phyloP scores from a whole-genome alignment of 53 echinoderm and acorn worm genomes.

The Patiria pectinifera region DNA sequence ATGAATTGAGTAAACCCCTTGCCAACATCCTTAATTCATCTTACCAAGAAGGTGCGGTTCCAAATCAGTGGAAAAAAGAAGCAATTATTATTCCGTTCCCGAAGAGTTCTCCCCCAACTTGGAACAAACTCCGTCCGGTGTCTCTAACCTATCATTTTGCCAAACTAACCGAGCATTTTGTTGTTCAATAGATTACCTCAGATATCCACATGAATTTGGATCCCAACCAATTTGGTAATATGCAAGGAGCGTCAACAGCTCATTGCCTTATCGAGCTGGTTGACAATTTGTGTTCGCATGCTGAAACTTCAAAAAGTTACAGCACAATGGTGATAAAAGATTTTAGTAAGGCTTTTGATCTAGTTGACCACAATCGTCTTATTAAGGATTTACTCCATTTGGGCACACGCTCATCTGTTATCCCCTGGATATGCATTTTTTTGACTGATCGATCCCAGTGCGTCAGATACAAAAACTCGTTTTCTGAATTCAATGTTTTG shows the following conservation, averaged over 20 bases:
- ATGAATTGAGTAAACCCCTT: conserved; percentile 42
- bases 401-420: not conserved
- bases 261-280: not conserved
- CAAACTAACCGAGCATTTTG: conserved; percentile 8
- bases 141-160: conserved; percentile 38
- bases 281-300: not conserved
- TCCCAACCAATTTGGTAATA: conserved; percentile 7
- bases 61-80: conserved; percentile 18
- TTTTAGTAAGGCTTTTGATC: conserved; percentile 24
- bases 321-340: not conserved
- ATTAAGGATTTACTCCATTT: not conserved
- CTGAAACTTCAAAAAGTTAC: too few species aligned
- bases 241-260: not conserved
- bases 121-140: conserved; percentile 14
- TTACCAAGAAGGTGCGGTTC: conserved; percentile 30
- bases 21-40: conserved; percentile 32
- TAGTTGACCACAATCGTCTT: not conserved
- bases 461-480: too few species aligned
- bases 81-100: conserved; percentile 17
- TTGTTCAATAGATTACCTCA: too few species aligned
- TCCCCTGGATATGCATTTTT: not conserved
- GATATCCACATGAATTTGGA: not conserved
- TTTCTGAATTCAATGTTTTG: too few species aligned
- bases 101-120: conserved; percentile 8
- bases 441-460: not conserved